phyloP scores from a whole-genome alignment of 1,140 invertebrate genomes.

The Drosophila orena region DNA sequence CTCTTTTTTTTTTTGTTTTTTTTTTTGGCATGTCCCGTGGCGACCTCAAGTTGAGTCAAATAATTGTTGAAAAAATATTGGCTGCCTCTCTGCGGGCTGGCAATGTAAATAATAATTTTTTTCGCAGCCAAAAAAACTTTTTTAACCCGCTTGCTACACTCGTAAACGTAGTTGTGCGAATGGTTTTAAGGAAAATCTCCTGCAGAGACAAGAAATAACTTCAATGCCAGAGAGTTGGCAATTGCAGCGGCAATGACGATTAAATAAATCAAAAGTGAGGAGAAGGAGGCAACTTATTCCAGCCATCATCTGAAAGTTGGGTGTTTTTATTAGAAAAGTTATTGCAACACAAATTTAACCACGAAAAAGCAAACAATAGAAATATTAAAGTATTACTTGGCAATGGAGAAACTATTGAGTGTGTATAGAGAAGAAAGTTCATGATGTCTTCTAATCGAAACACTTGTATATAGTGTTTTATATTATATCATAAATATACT shows the following conservation, averaged over 20 bases:
- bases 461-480: no score
- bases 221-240: conserved; percentile 1
- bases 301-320: not conserved
- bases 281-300: not conserved
- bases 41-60: conserved; percentile 16
- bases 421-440: not conserved
- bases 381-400: not conserved
- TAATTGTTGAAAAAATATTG: conserved; percentile 29
- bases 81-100: conserved; percentile 4
- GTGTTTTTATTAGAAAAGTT: conserved; percentile 25
- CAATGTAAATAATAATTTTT: conserved; percentile 19
- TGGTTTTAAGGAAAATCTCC: not conserved
- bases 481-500: no score
- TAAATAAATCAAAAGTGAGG: conserved; percentile 24
- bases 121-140: conserved; percentile 9
- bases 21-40: not conserved
- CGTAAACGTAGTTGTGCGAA: not conserved
- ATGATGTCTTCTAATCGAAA: not conserved
- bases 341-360: not conserved
- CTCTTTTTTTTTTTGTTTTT: no score
- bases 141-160: not conserved
- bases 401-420: not conserved
- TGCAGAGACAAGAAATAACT: conserved; percentile 3
- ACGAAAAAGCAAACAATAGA: not conserved
- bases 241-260: conserved; percentile 14